Evolutionary conservation across 2,888 invertebrate species (phyloP), one percentile per base, ranked within the genome.

Genomic region (Pachymerium ferrugineum): DNA sequence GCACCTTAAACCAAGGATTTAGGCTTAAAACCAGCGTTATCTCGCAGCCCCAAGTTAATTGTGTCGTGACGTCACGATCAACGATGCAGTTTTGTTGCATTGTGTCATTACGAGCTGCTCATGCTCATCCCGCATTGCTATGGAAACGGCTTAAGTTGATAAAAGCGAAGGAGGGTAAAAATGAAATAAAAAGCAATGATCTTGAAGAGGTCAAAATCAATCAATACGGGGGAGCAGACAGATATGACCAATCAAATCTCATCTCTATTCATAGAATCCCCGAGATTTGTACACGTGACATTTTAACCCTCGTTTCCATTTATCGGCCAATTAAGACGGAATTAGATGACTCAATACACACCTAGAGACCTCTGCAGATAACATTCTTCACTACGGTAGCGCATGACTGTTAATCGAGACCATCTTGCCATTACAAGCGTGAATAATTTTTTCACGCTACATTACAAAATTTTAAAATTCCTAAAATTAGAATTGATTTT

Each of bases 321-420:
- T 54, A 54, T 54, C 54, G 54, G 6, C 54, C 54, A 54, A 54
- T 54, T 54, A 54, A 54, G 54, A 54, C 25, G 54, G 54, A 54
- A 54, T 54, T 54, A 25, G 54, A 54, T 28, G 54, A 54, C 54
- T 54, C 54, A 54, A 54, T 54, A 54, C 54, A 54, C 54, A 54
- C 54, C 54, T 54, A 54, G 54, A 22, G 54, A 54, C 54, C n/a
- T 54, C 4, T 3, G 54, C 54, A 25, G 54, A 54, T 54, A 54
- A 28, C 54, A 54, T 54, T 25, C 8, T 12, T 54, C 54, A 4
- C 54, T 28, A 54, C 28, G 54, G 54, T 28, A 54, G 54, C 25
- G 14, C 54, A 54, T 47, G 16, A 47, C 54, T 12, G 54, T 25
- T 54, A 54, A 54, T n/a, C n/a, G n/a, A n/a, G n/a, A n/a, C n/a